Percentiles rank a stretch among this genome's conserved stretches.
These are phyloP conservation scores for Dryobotodes eremita DNA, from an alignment of 2,888 invertebrate genomes.

Conservation along the genomic window DNA sequence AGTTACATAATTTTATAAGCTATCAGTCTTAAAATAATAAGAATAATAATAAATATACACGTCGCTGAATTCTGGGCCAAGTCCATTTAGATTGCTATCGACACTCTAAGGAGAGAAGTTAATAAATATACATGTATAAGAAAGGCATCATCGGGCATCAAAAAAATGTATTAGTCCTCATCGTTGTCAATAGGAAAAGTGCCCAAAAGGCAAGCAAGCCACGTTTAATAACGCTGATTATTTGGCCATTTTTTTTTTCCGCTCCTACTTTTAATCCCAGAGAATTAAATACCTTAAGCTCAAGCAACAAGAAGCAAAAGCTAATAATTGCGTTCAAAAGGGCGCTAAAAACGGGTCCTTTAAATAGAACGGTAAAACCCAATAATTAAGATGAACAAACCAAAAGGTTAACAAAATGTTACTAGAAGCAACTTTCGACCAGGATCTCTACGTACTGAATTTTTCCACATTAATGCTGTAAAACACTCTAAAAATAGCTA, in stretches of 20 bases:
- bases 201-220: background rate
- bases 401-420: slow-evolving; percentile 36
- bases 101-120: background rate
- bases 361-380: slow-evolving; percentile 32
- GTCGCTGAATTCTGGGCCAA: too few relatives aligned
- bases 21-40: background rate
- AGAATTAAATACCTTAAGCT: background rate
- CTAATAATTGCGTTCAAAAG: background rate
- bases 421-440: slow-evolving; percentile 35
- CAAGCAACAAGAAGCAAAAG: background rate
- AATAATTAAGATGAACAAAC: slow-evolving; percentile 26
- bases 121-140: background rate
- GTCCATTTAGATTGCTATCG: too few relatives aligned
- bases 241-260: too few relatives aligned
- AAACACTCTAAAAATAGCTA: background rate
- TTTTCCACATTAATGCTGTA: slow-evolving; percentile 31
- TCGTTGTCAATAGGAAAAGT: background rate
- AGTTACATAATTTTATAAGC: too few relatives aligned
- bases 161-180: background rate
- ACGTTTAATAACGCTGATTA: background rate
- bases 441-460: slow-evolving; percentile 26
- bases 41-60: background rate
- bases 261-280: background rate
- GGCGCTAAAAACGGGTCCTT: background rate
- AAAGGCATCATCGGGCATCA: background rate